Conservation (phyloP, 1,140 invertebrate genomes). For the Cryptotermes secundus region DNA sequence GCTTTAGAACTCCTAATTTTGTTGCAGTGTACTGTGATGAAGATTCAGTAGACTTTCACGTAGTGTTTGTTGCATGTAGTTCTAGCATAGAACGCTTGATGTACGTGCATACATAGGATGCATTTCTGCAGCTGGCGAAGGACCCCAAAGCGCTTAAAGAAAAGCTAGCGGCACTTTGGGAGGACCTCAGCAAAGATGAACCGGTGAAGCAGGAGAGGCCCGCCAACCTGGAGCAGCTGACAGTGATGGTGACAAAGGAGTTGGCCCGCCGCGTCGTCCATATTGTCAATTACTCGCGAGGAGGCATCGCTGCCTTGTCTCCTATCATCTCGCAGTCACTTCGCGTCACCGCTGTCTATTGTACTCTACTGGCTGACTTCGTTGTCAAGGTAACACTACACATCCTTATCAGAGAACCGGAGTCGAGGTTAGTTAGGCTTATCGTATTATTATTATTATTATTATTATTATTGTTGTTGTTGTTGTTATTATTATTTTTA, state of each 20-base stretch:
- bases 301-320: not conserved
- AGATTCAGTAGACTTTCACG: too few species aligned
- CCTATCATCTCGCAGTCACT: not conserved
- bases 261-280: conserved; percentile 72
- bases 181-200: conserved; percentile 67
- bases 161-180: conserved; percentile 71
- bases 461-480: too few species aligned
- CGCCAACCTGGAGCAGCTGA: conserved; percentile 69
- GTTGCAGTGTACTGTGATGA: too few species aligned
- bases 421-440: too few species aligned
- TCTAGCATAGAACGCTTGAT: too few species aligned
- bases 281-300: conserved; percentile 64
- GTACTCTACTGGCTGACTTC: conserved; percentile 7
- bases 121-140: conserved; percentile 60
- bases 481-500: too few species aligned
- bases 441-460: too few species aligned
- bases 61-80: too few species aligned
- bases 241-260: conserved; percentile 71
- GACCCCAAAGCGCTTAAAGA: conserved; percentile 72
- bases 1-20: too few species aligned
- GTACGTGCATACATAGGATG: too few species aligned
- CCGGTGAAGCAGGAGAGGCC: conserved; percentile 80
- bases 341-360: not conserved
- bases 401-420: too few species aligned
- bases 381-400: conserved; percentile 11